Percentiles rank a stretch among this genome's conserved stretches.
phyloP scores from a whole-genome alignment of 2,113 vertebrate species.

The Campylomormyrus tamandua region DNA sequence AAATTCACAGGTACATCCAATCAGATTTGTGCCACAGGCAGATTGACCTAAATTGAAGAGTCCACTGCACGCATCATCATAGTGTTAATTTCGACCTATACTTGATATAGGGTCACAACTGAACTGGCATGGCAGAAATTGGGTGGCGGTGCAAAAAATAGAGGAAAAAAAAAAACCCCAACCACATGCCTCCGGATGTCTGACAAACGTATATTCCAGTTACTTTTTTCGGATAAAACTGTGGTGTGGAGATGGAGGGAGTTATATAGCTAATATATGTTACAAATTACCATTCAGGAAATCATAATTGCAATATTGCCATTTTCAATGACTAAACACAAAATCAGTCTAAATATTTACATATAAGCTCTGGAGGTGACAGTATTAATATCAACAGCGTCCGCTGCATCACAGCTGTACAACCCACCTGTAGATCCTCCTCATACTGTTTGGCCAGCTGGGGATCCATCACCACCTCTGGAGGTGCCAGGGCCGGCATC shows the following conservation, averaged over 20 bases:
- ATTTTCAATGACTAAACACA: background rate
- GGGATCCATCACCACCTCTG: conserved; percentile 95
- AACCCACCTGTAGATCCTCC: conserved; percentile 81
- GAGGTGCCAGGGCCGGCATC: conserved; percentile 94
- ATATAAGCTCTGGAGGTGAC: background rate
- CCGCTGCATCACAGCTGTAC: background rate
- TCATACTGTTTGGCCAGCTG: conserved; percentile 87
- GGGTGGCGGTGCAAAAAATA: too few species aligned
- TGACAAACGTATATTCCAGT: too few species aligned
- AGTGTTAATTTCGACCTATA: too few species aligned
- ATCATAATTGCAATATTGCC: background rate
- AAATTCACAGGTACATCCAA: too few species aligned
- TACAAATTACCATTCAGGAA: background rate
- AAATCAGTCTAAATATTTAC: background rate
- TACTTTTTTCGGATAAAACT: too few species aligned
- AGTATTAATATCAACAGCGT: background rate
- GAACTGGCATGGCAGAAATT: too few species aligned
- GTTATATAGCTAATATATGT: background rate
- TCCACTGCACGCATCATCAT: too few species aligned
- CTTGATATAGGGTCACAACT: too few species aligned
- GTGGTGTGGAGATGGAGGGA: background rate
- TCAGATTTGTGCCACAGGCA: too few species aligned
- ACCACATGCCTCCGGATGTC: too few species aligned
- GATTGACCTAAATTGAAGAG: too few species aligned
- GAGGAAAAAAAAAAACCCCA: too few species aligned